Evolutionary conservation across 2,888 invertebrate genomes (phyloP).

Genomic region (Aquatica leii): DNA sequence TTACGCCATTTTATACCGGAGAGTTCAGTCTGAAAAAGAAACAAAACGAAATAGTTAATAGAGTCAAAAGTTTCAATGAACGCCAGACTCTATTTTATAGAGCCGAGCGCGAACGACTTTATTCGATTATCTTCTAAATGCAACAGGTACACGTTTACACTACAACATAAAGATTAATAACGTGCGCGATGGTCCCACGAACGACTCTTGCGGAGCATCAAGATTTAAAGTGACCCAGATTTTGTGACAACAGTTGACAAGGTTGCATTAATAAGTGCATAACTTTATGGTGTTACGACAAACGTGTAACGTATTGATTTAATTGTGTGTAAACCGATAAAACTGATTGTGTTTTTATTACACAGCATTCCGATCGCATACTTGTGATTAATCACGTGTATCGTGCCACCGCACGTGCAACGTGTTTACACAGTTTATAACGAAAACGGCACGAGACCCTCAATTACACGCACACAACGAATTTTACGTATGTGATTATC

Average conservation of each 20-base stretch:
- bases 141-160: slow-evolving; percentile 33
- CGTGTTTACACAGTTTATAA: slow-evolving; percentile 1
- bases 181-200: too few species aligned
- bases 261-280: too few species aligned
- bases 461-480: too few species aligned
- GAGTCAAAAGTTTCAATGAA: background rate
- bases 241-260: too few species aligned
- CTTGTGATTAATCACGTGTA: slow-evolving; percentile 27
- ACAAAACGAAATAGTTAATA: slow-evolving; percentile 25
- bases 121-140: slow-evolving; percentile 31
- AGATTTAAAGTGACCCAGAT: too few species aligned
- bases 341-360: slow-evolving; percentile 28
- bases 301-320: background rate
- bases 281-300: too few species aligned
- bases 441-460: background rate
- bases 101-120: slow-evolving; percentile 29
- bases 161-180: slow-evolving; percentile 3
- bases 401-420: slow-evolving; percentile 17
- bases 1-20: slow-evolving; percentile 99
- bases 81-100: slow-evolving; percentile 22
- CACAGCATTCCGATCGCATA: slow-evolving; percentile 22
- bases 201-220: too few species aligned
- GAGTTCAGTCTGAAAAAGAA: slow-evolving; percentile 89
- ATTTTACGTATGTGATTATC: too few species aligned
- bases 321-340: slow-evolving; percentile 25